Base-by-base conservation (phyloP, 2,113 vertebrate species). In the Mus musculus region DNA sequence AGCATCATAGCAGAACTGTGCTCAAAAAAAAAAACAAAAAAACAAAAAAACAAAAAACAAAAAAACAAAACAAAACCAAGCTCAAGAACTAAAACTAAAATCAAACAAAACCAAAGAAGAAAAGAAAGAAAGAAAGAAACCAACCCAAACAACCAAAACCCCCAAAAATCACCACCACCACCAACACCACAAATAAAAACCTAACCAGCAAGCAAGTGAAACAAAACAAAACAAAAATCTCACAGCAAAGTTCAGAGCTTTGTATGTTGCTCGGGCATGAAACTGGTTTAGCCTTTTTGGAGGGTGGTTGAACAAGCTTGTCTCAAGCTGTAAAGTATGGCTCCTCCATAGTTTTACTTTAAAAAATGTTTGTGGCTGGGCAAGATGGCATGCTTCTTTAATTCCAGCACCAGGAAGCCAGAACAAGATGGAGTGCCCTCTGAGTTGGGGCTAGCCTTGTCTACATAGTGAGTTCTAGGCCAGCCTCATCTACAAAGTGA, bases 251-350 rank as follows among this genome's bases (percentile, higher is more conserved):
- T 33, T 36, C 36, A 82, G 39, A 80, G 56, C 26, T 91, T 89
- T 59, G 6, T 72, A 26, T 42, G 33, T 19, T n/a, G 26, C 16
- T 59, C 42, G 6, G 85, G 49, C 49, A 88, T 71, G 42, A 84
- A 67, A 71, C n/a, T 59, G n/a, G 52, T 76, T 85, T 52, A 33
- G 2, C 28, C 17, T 73, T 95, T 95, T 78, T 42, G 67, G 85
- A 95, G 73, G 73, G 39, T 54, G 63, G 5, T 10, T 49, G 69
- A 13, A 16, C 88, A 52, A 56, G 30, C 54, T 26, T 20, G 10
- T 92, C 69, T 91, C 78, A 59, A 86, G 19, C 14, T 39, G 42
- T 89, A 42, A 95, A 93, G 71, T 88, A 59, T 11, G 24, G 80
- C 63, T 78, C n/a, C 61, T 59, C 69, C 9, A 14, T 72, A 52